Conservation (phyloP, 1,140 invertebrate species). For the Sinonovacula constricta region DNA sequence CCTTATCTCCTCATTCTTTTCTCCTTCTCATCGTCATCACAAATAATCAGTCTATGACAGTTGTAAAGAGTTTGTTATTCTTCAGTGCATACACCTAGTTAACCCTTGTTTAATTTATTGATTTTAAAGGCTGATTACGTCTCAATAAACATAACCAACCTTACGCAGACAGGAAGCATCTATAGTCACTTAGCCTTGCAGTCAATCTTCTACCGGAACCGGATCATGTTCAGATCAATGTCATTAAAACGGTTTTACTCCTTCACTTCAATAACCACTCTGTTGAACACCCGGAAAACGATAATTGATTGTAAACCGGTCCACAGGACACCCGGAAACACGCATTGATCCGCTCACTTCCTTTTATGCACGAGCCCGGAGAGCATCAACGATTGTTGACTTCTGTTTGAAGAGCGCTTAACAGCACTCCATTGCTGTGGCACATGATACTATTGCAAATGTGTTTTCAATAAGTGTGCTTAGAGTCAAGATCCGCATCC, state of each 20-base stretch:
- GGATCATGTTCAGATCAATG: conserved; percentile 32
- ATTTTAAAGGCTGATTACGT: too few relatives aligned
- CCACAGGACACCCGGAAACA: conserved; percentile 11
- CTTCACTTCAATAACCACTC: background rate
- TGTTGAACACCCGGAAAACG: conserved; percentile 18
- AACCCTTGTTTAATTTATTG: too few relatives aligned
- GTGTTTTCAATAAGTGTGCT: background rate
- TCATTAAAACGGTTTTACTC: conserved; percentile 32
- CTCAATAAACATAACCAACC: too few relatives aligned
- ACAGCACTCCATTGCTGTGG: background rate
- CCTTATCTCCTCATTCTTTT: too few relatives aligned
- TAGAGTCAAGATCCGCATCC: background rate
- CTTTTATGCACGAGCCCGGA: conserved; percentile 4
- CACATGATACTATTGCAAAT: background rate
- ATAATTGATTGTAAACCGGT: conserved; percentile 24
- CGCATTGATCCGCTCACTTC: conserved; percentile 19
- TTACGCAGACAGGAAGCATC: too few relatives aligned
- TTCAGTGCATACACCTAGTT: too few relatives aligned
- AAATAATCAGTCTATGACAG: too few relatives aligned
- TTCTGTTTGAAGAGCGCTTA: background rate
- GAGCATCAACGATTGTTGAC: background rate
- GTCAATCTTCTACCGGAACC: background rate
- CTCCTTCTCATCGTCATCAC: too few relatives aligned
- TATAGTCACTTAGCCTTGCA: background rate
- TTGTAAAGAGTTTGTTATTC: too few relatives aligned